phyloP scores from a whole-genome alignment of 2,888 invertebrate species.

The Heliconius hortense region DNA sequence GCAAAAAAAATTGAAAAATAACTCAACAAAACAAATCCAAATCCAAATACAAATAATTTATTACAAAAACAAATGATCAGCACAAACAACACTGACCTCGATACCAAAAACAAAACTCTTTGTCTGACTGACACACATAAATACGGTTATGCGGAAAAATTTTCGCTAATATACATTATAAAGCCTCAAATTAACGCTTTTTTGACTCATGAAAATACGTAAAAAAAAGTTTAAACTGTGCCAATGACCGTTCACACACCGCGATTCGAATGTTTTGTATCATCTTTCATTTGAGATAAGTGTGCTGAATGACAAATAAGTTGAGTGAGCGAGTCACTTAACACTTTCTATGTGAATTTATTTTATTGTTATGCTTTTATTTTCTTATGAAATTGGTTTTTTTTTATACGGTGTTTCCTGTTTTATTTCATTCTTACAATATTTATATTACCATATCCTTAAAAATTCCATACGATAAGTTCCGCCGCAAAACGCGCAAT shows the following conservation, averaged over 20 bases:
- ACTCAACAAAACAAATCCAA: background rate
- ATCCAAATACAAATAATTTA: background rate
- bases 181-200: constrained; percentile 48
- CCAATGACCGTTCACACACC: constrained; percentile 44
- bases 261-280: constrained; percentile 27
- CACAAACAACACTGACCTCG: constrained; percentile 44
- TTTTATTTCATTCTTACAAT: background rate
- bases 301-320: constrained; percentile 15
- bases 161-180: constrained; percentile 53
- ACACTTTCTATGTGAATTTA: constrained; percentile 17
- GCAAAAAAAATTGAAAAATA: background rate
- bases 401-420: background rate
- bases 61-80: constrained; percentile 5
- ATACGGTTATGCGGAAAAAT: constrained; percentile 45
- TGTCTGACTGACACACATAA: constrained; percentile 52
- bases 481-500: background rate
- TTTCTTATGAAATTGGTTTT: background rate
- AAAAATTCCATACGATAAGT: background rate
- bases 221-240: constrained; percentile 44
- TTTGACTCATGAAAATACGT: constrained; percentile 45
- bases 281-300: constrained; percentile 22
- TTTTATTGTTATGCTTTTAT: background rate
- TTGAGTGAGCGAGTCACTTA: constrained; percentile 8
- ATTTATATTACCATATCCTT: background rate
- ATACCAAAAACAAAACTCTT: constrained; percentile 45